A percentile compares a stretch with the other conserved stretches of the same genome.
These are phyloP conservation scores for Tyrannus savana DNA, from an alignment of 2,113 vertebrate species.

Conservation along the genomic window DNA sequence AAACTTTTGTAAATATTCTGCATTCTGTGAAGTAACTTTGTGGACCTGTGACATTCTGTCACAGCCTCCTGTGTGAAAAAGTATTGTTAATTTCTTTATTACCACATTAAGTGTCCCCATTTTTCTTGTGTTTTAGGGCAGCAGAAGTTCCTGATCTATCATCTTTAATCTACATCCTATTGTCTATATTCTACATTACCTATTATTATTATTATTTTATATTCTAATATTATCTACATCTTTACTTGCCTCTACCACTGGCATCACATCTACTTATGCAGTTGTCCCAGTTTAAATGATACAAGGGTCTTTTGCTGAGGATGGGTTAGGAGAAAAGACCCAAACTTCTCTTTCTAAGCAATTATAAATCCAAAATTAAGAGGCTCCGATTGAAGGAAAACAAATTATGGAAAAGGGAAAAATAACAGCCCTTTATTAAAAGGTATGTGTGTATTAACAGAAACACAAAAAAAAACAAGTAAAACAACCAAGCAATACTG, in stretches of 20 bases:
- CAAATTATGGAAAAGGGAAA: too few species aligned
- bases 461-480: too few species aligned
- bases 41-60: background rate
- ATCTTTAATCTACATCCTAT: fast-evolving
- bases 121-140: background rate
- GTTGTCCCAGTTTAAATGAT: too few species aligned
- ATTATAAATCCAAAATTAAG: too few species aligned
- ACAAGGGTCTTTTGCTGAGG: too few species aligned
- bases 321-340: too few species aligned
- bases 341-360: too few species aligned
- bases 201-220: background rate
- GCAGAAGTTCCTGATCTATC: background rate
- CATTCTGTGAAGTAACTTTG: background rate
- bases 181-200: background rate
- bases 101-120: background rate
- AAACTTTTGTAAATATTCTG: background rate
- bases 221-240: background rate
- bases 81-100: background rate
- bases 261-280: background rate
- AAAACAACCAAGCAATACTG: too few species aligned
- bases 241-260: background rate
- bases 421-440: too few species aligned
- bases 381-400: too few species aligned
- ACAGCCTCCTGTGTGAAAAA: background rate
- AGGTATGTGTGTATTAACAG: too few species aligned